Percentiles rank a stretch among this genome's conserved stretches.
Conservation (phyloP, 1,140 invertebrate species). For the Mycetomoellerius zeteki region DNA sequence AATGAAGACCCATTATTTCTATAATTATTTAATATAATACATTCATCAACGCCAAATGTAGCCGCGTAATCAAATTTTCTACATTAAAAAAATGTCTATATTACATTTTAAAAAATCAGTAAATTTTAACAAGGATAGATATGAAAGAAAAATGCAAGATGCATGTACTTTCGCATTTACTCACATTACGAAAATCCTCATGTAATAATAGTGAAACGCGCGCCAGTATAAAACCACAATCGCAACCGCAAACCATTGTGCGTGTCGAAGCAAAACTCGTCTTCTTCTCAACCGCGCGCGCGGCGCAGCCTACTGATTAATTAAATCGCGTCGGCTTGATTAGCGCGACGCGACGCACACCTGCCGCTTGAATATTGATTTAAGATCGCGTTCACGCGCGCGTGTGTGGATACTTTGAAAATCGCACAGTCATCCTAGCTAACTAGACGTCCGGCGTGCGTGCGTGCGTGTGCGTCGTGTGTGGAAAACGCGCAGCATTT, state of each 20-base stretch:
- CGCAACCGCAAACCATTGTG: slow-evolving; percentile 3
- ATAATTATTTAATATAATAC: neutral
- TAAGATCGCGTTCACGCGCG: slow-evolving; percentile 43
- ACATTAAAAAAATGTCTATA: neutral
- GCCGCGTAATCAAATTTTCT: neutral
- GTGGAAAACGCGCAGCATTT: slow-evolving; percentile 59
- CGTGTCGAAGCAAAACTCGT: slow-evolving; percentile 9
- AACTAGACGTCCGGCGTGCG: slow-evolving; percentile 57
- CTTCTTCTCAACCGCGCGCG: slow-evolving; percentile 1
- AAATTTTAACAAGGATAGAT: neutral
- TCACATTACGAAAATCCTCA: neutral
- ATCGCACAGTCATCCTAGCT: slow-evolving; percentile 58
- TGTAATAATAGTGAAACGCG: neutral
- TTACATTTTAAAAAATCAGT: neutral
- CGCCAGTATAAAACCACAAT: slow-evolving; percentile 11
- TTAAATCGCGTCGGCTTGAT: slow-evolving; percentile 59
- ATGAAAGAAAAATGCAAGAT: neutral
- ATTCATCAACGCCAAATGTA: neutral
- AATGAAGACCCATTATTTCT: neutral
- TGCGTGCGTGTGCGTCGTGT: neutral
- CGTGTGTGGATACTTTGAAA: slow-evolving; percentile 35
- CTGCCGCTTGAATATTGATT: slow-evolving; percentile 65
- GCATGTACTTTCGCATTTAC: neutral
- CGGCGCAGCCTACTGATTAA: slow-evolving; percentile 46
- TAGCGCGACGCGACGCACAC: slow-evolving; percentile 55